Conservation (phyloP, 2,113 vertebrate species). For the Cygnus buccinator region DNA sequence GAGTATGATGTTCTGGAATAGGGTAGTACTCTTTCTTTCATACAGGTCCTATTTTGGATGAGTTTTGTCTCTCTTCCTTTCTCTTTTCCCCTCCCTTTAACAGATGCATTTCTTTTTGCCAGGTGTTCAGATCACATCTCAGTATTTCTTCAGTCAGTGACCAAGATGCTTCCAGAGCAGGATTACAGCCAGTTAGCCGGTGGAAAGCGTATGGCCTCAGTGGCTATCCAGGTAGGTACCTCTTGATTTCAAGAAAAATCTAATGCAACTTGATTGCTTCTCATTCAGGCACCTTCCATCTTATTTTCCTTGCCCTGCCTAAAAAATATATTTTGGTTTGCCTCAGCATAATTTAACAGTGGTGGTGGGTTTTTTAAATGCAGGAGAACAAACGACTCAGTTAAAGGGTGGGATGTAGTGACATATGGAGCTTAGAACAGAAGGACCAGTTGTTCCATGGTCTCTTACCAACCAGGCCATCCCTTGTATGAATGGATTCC, state of each 20-base stretch:
- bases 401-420: neutral
- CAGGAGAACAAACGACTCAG: neutral
- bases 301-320: neutral
- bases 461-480: neutral
- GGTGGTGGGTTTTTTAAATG: neutral
- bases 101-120: conserved; percentile 12
- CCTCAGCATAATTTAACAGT: neutral
- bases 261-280: neutral
- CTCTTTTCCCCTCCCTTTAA: neutral
- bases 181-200: conserved; percentile 83
- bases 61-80: neutral
- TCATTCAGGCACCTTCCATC: neutral
- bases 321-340: neutral
- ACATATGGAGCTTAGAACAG: neutral
- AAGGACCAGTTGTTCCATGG: neutral
- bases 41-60: neutral
- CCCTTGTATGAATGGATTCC: neutral
- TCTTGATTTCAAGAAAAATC: neutral
- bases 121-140: conserved; percentile 79
- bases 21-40: neutral
- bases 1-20: neutral
- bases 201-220: conserved; percentile 89
- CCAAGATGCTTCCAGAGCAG: conserved; percentile 79
- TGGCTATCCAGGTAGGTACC: conserved; percentile 86
- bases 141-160: conserved; percentile 79